phyloP scores from a whole-genome alignment of 2,888 invertebrate genomes.

The Agrochola litura region DNA sequence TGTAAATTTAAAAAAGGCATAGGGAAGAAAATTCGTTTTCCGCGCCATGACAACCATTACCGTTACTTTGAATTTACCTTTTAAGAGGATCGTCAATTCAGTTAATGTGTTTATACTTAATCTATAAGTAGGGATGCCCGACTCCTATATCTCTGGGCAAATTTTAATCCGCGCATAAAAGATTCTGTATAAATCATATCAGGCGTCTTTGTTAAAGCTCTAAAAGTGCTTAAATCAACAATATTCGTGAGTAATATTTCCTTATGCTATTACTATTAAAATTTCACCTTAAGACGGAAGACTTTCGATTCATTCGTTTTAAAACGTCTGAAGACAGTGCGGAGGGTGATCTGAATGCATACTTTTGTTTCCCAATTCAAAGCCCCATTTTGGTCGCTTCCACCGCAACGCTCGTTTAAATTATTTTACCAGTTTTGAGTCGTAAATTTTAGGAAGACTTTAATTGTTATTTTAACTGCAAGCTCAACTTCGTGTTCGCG shows the following conservation, averaged over 20 bases:
- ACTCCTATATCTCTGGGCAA: slow-evolving; percentile 59
- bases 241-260: slow-evolving; percentile 87
- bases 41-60: slow-evolving; percentile 87
- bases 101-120: slow-evolving; percentile 76
- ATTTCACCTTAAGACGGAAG: slow-evolving; percentile 82
- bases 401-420: slow-evolving; percentile 85
- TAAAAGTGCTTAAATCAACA: slow-evolving; percentile 84
- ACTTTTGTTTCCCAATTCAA: slow-evolving; percentile 87
- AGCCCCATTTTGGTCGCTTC: slow-evolving; percentile 84
- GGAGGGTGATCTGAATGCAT: slow-evolving; percentile 81
- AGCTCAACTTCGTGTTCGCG: slow-evolving; percentile 86
- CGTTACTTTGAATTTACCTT: slow-evolving; percentile 88
- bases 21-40: slow-evolving; percentile 89
- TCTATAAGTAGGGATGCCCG: slow-evolving; percentile 61
- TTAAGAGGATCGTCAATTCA: slow-evolving; percentile 79
- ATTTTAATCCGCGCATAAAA: slow-evolving; percentile 62
- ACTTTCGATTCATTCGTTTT: slow-evolving; percentile 76
- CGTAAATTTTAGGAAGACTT: slow-evolving; percentile 90
- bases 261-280: slow-evolving; percentile 87
- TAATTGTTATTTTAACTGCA: slow-evolving; percentile 91
- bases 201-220: slow-evolving; percentile 68
- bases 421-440: slow-evolving; percentile 89
- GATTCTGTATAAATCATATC: slow-evolving; percentile 69
- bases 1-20: slow-evolving; percentile 89
- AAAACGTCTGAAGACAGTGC: slow-evolving; percentile 82